These are phyloP conservation scores for Rattus rattus DNA, from an alignment of 2,113 vertebrate species.

Conservation along the genomic window DNA sequence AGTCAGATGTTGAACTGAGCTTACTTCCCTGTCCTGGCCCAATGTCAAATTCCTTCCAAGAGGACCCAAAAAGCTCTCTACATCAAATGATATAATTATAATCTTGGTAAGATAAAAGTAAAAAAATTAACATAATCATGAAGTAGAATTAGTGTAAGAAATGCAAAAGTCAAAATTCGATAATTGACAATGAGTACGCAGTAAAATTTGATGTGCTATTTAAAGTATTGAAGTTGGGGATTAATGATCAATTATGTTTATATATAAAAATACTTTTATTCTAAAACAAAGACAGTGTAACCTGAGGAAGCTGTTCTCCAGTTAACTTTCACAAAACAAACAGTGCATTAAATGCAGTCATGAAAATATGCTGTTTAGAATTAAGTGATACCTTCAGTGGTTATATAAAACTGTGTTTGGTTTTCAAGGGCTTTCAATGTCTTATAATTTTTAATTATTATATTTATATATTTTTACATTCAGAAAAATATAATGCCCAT, in stretches of 20 bases:
- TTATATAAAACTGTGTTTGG: not conserved
- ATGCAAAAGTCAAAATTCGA: not conserved
- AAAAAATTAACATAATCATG: not conserved
- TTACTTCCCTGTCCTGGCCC: too few relatives aligned
- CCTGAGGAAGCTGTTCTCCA: not conserved
- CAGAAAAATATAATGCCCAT: not conserved
- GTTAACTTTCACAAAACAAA: conserved; percentile 12
- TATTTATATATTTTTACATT: not conserved
- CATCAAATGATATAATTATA: not conserved
- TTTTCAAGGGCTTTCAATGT: conserved; percentile 20
- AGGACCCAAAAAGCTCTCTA: too few relatives aligned
- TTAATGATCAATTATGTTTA: not conserved
- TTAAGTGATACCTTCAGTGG: not conserved
- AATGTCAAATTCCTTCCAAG: too few relatives aligned
- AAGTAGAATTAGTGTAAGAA: not conserved
- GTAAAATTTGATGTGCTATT: not conserved
- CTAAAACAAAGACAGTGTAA: not conserved
- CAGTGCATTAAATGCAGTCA: not conserved
- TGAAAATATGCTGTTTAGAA: conserved; percentile 2
- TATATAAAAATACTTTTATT: not conserved
- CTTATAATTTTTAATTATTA: not conserved
- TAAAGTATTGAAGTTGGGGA: not conserved
- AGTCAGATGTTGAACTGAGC: too few relatives aligned
- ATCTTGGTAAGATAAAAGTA: not conserved
- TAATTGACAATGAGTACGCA: not conserved